Percentiles rank a stretch among this genome's conserved stretches.
Evolutionary conservation across 2,113 vertebrate species (phyloP).

Genomic region (Neotoma lepida): DNA sequence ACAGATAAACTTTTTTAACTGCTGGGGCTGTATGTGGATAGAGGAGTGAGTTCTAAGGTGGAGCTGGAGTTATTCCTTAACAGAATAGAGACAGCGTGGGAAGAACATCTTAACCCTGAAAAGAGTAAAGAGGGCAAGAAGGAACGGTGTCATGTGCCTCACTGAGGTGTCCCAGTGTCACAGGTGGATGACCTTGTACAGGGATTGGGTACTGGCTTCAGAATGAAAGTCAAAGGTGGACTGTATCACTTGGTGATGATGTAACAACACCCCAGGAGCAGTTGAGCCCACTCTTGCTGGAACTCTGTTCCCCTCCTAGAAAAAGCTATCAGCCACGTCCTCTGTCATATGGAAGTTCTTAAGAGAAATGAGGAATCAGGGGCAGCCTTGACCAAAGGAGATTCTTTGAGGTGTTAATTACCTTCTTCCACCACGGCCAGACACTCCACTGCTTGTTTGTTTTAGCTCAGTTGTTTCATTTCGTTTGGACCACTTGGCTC

Average conservation of each 20-base stretch:
- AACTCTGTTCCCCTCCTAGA: background rate
- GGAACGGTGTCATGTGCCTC: background rate
- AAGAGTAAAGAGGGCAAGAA: background rate
- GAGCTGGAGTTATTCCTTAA: background rate
- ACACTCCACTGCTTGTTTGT: background rate
- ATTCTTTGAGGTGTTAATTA: background rate
- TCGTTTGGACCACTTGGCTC: background rate
- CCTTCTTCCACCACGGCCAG: background rate
- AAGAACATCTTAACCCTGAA: background rate
- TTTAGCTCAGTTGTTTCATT: background rate
- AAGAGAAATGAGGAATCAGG: background rate
- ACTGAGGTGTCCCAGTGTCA: too few relatives aligned
- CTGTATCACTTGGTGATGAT: background rate
- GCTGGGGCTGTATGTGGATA: background rate
- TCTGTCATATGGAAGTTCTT: background rate
- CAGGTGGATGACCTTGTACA: background rate
- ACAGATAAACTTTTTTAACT: conserved; percentile 10
- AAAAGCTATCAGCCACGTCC: background rate
- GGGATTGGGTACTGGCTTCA: background rate
- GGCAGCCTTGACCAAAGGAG: background rate
- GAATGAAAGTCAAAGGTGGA: background rate
- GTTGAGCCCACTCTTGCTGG: background rate
- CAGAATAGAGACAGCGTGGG: background rate
- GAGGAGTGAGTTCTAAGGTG: background rate
- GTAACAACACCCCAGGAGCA: background rate